These are phyloP conservation scores for Phoebastria nigripes DNA, from an alignment of 2,797 vertebrate species.

Conservation along the genomic window DNA sequence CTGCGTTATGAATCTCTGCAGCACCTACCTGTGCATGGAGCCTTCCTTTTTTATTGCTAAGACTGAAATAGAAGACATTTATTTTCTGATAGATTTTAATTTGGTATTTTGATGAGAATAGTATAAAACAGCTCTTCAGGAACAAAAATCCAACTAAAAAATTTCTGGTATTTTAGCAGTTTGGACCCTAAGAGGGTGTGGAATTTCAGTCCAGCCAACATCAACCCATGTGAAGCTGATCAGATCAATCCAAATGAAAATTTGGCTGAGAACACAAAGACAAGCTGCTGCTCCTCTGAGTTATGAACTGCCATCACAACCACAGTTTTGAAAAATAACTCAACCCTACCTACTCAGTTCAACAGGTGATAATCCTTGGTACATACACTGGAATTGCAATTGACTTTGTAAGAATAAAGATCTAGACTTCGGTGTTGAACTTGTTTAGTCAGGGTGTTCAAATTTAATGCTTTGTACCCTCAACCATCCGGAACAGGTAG, in stretches of 20 bases:
- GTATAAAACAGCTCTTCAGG: background rate
- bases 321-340: background rate
- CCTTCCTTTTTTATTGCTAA: background rate
- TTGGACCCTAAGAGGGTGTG: background rate
- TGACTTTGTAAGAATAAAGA: background rate
- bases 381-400: background rate
- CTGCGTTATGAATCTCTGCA: background rate
- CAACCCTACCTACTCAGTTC: background rate
- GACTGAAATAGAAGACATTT: background rate
- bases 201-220: background rate
- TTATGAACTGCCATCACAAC: background rate
- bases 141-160: background rate
- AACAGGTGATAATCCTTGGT: background rate
- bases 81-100: background rate
- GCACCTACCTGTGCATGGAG: background rate
- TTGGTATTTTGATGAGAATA: background rate
- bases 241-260: background rate
- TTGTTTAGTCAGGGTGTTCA: background rate
- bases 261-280: background rate
- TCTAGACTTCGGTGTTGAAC: background rate
- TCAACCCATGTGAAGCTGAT: background rate
- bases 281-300: background rate
- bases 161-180: background rate
- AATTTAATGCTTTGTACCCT: background rate
- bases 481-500: background rate